A percentile compares a stretch with the other conserved stretches of the same genome.
Evolutionary conservation across 1,140 invertebrate species (phyloP).

Genomic region (Polyergus mexicanus): DNA sequence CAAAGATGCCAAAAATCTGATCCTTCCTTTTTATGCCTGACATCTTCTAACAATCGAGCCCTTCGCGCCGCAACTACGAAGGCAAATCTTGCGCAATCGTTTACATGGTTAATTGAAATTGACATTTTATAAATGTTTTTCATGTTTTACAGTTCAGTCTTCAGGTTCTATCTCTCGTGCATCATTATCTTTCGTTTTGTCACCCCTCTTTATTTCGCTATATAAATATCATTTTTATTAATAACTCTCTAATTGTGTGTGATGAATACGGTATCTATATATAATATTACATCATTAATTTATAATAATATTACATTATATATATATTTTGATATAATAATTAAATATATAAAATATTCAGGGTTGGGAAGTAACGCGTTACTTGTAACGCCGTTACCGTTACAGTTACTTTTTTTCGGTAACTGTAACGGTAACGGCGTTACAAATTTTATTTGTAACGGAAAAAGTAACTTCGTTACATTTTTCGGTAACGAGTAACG

Average conservation of each 20-base stretch:
- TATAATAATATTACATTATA: neutral
- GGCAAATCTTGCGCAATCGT: conserved; percentile 38
- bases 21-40: neutral
- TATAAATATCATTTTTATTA: neutral
- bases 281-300: neutral
- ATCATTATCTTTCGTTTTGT: neutral
- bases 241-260: neutral
- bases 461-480: too few species aligned
- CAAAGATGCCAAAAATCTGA: conserved; percentile 11
- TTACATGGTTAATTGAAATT: neutral
- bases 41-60: neutral
- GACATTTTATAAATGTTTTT: neutral
- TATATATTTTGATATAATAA: neutral
- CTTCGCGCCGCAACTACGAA: neutral
- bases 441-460: too few species aligned
- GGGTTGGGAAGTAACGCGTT: too few species aligned
- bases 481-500: too few species aligned
- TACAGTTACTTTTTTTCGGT: too few species aligned
- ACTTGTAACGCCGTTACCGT: too few species aligned
- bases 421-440: too few species aligned
- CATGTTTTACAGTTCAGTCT: neutral
- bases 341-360: neutral
- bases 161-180: neutral
- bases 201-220: neutral
- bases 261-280: neutral